These are phyloP conservation scores for Lichenostomus cassidix DNA, from an alignment of 2,113 vertebrate species.

Conservation along the genomic window DNA sequence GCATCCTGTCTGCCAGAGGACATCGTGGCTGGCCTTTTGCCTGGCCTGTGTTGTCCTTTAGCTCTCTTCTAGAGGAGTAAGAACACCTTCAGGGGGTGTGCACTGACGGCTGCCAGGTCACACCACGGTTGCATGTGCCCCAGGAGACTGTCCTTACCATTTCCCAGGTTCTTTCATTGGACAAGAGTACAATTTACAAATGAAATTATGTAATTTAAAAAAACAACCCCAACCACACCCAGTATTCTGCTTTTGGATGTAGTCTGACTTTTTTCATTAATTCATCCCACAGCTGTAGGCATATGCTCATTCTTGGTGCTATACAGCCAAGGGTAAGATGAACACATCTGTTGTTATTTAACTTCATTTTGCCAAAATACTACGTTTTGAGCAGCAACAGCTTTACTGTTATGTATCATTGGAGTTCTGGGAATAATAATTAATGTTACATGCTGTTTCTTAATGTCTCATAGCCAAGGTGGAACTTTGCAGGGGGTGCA, in stretches of 20 bases:
- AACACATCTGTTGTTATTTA: slow-evolving; percentile 55
- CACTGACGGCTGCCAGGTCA: not conserved
- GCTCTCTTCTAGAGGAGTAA: not conserved
- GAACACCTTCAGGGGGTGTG: not conserved
- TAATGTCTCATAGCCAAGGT: not conserved
- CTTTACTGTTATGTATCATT: not conserved
- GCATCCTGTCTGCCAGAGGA: not conserved
- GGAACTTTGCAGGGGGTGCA: not conserved
- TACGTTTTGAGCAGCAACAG: slow-evolving; percentile 4
- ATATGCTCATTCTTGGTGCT: not conserved
- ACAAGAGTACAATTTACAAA: not conserved
- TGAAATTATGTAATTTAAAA: not conserved
- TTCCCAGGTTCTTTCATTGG: not conserved
- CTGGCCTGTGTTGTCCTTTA: not conserved
- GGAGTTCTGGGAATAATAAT: not conserved
- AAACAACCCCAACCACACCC: not conserved
- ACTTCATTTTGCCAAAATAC: slow-evolving; percentile 12
- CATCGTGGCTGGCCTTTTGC: not conserved
- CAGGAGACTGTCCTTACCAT: not conserved
- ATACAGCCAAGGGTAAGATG: slow-evolving; percentile 23
- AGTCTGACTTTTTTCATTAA: not conserved
- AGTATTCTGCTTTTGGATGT: not conserved
- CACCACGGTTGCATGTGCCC: accelerated
- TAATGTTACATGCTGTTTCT: not conserved
- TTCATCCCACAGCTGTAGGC: not conserved